Evolutionary conservation across 1,140 invertebrate genomes (phyloP).

Genomic region (Agraylea sexmaculata): DNA sequence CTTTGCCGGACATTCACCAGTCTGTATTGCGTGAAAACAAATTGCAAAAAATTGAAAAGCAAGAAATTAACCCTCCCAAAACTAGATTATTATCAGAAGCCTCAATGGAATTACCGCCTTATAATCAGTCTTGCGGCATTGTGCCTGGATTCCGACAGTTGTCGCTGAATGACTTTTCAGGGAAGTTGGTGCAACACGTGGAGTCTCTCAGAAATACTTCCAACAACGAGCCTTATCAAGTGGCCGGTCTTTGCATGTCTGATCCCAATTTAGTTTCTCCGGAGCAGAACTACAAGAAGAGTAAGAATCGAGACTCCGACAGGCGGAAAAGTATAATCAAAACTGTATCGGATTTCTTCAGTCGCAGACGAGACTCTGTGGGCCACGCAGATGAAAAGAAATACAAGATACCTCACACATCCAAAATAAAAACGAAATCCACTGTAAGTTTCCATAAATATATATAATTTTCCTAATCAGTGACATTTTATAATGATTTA

Average conservation of each 20-base stretch:
- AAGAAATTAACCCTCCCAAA: constrained; percentile 30
- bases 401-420: constrained; percentile 2
- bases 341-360: constrained; percentile 69
- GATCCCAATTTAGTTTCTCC: constrained; percentile 46
- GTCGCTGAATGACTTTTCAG: constrained; percentile 21
- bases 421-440: constrained; percentile 16
- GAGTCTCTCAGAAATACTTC: constrained; percentile 15
- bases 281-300: constrained; percentile 28
- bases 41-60: constrained; percentile 4
- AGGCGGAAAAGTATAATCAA: constrained; percentile 72
- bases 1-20: constrained; percentile 26
- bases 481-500: neutral
- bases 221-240: constrained; percentile 25
- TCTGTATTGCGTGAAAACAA: too few relatives aligned
- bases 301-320: constrained; percentile 51
- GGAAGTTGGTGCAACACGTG: constrained; percentile 20
- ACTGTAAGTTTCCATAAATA: constrained; percentile 7
- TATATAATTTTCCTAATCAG: neutral
- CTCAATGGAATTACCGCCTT: constrained; percentile 17
- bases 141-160: constrained; percentile 25
- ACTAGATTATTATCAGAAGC: constrained; percentile 22
- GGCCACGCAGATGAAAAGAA: constrained; percentile 15
- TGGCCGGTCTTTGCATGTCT: constrained; percentile 36
- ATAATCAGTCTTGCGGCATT: constrained; percentile 23
- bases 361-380: constrained; percentile 23